Evolutionary conservation across 2,888 invertebrate species (phyloP).

Genomic region (Eumacrocentrus americanus): DNA sequence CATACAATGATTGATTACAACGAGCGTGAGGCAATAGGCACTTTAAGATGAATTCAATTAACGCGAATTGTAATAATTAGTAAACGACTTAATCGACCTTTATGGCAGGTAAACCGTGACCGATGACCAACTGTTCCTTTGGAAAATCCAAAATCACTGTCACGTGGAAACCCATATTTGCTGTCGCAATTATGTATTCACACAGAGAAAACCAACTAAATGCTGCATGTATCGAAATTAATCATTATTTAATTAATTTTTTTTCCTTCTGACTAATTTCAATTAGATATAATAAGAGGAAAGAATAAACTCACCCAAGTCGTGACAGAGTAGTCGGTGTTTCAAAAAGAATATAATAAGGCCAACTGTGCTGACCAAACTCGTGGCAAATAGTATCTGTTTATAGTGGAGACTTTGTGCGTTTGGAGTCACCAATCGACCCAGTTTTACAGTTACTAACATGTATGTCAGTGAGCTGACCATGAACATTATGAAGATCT

Average conservation of each 20-base stretch:
- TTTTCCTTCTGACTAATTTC: background rate
- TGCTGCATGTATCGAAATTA: slow-evolving; percentile 66
- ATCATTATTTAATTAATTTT: background rate
- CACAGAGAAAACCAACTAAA: slow-evolving; percentile 94
- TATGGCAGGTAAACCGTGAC: slow-evolving; percentile 64
- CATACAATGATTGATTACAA: too few species aligned
- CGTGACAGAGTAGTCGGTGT: slow-evolving; percentile 87
- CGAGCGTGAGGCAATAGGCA: slow-evolving; percentile 50
- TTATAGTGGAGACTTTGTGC: slow-evolving; percentile 66
- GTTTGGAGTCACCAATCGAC: slow-evolving; percentile 60
- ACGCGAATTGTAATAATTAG: slow-evolving; percentile 41
- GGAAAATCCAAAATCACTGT: slow-evolving; percentile 88
- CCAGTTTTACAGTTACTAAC: slow-evolving; percentile 73
- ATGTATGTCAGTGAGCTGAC: slow-evolving; percentile 82
- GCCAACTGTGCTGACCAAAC: slow-evolving; percentile 80
- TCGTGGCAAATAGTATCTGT: slow-evolving; percentile 76
- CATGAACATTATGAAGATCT: slow-evolving; percentile 92
- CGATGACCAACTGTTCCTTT: slow-evolving; percentile 78
- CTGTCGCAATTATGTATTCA: slow-evolving; percentile 89
- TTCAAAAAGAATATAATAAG: slow-evolving; percentile 87
- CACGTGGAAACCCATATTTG: slow-evolving; percentile 92
- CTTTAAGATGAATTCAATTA: slow-evolving; percentile 48
- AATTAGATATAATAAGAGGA: background rate
- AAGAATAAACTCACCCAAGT: slow-evolving; percentile 78
- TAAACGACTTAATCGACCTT: slow-evolving; percentile 53